These are phyloP conservation scores for Glyphotaelius pellucidus DNA, from an alignment of 2,888 invertebrate genomes.

Conservation along the genomic window DNA sequence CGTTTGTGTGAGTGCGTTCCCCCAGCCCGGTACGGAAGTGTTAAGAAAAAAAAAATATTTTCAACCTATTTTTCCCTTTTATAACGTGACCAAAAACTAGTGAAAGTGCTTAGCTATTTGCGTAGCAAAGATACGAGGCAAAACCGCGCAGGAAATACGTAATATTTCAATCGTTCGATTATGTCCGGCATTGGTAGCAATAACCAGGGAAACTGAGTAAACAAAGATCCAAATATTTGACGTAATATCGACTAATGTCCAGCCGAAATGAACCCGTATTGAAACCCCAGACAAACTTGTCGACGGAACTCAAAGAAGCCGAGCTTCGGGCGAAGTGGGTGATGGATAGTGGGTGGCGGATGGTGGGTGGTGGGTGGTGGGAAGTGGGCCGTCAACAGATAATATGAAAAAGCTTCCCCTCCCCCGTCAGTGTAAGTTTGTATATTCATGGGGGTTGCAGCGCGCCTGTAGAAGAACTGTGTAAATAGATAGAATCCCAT, in stretches of 20 bases:
- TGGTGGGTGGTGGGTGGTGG: too few species aligned
- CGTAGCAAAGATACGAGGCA: background rate
- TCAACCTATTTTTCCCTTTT: too few species aligned
- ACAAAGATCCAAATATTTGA: slow-evolving; percentile 45
- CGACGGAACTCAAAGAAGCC: slow-evolving; percentile 41
- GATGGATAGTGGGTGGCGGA: background rate
- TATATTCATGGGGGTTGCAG: background rate
- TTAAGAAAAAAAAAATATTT: too few species aligned
- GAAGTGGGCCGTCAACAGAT: slow-evolving; percentile 28
- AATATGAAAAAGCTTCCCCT: slow-evolving; percentile 41
- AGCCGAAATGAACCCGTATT: slow-evolving; percentile 47
- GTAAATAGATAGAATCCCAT: background rate
- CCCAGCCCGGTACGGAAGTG: too few species aligned
- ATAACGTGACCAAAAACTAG: background rate
- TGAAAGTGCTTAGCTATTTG: background rate
- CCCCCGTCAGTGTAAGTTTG: background rate
- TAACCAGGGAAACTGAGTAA: slow-evolving; percentile 44
- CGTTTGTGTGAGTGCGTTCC: too few species aligned
- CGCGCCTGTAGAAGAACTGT: background rate
- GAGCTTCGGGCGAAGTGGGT: slow-evolving; percentile 38
- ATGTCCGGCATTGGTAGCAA: slow-evolving; percentile 35
- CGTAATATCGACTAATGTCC: slow-evolving; percentile 47
- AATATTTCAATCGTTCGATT: slow-evolving; percentile 46
- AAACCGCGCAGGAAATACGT: slow-evolving; percentile 22
- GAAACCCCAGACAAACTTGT: slow-evolving; percentile 50